Base-by-base conservation (phyloP, 2,888 invertebrate genomes). In the Apamea anceps region DNA sequence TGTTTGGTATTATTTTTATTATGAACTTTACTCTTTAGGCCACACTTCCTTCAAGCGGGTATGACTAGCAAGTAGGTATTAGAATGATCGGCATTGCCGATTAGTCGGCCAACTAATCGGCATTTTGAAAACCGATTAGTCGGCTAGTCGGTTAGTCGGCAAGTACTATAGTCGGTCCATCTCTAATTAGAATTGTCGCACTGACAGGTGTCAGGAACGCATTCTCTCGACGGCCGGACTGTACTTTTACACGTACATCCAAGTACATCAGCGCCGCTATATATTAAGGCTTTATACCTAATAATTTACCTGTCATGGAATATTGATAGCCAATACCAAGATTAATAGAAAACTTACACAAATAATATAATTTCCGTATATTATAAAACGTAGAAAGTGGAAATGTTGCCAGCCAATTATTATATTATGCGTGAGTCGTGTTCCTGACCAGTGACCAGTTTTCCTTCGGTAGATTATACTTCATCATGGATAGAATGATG, bases 381-480 rank as follows among this genome's bases (percentile, higher is more conserved):
- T 77, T 86, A 86, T 68, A 72, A 72, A 83, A 86, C 72, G 28
- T 68, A 71, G 84, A 84, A 87, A 87, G 84, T 82, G 48, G 54
- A 76, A 75, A 86, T 63, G 1, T 51, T 85, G 48, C 37, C 25
- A 70, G 54, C n/a, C 48, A 48, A 82, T 83, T 51, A 82, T 72
- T 48, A 37, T 62, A 65, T 81, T 75, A 81, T 77, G 67, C 21
- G 15, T 13, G n/a, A 79, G 21, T 60, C 48, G 48, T 32, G 79
- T 74, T 75, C 51, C 79, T 63, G 57, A 65, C 37, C 37, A 28
- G 21, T 1, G 51, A 72, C 79, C 15, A 78, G 81, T 85, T 85
- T 85, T 80, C 54, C 60, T 63, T 70, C n/a, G n/a, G 8, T 79
- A 48, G 54, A 82, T 66, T 67, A 51, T 72, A 54, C 32, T 63